Percentiles rank a stretch among this genome's conserved stretches.
These are phyloP conservation scores for Drosophila pruinosa DNA, from an alignment of 1,140 invertebrate genomes.

Conservation along the genomic window DNA sequence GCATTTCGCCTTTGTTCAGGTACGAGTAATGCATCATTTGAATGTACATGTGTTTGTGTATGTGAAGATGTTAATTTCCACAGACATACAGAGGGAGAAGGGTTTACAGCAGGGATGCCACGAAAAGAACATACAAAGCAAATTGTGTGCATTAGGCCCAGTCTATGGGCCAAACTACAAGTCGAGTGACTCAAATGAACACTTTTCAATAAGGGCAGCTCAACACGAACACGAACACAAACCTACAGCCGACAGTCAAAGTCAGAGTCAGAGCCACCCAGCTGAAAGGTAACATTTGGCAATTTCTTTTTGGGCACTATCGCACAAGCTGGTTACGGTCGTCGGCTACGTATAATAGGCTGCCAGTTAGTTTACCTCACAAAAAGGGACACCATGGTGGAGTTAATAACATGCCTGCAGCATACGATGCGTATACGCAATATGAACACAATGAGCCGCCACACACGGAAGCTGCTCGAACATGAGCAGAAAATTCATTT, in stretches of 20 bases:
- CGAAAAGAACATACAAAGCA: slow-evolving; percentile 52
- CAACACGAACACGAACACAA: slow-evolving; percentile 19
- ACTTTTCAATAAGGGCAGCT: slow-evolving; percentile 59
- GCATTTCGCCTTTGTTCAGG: slow-evolving; percentile 10
- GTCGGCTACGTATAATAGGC: slow-evolving; percentile 74
- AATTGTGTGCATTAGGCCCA: slow-evolving; percentile 67
- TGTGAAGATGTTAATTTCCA: slow-evolving; percentile 66
- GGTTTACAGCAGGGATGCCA: background rate
- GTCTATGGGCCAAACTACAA: background rate
- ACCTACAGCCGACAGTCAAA: background rate
- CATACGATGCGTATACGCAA: slow-evolving; percentile 29
- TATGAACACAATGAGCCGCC: slow-evolving; percentile 22
- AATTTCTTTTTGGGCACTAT: slow-evolving; percentile 47
- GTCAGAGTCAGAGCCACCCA: slow-evolving; percentile 37
- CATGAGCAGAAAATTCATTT: slow-evolving; percentile 36
- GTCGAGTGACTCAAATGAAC: slow-evolving; percentile 38
- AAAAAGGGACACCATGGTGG: slow-evolving; percentile 37
- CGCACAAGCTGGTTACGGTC: slow-evolving; percentile 59
- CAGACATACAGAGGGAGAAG: slow-evolving; percentile 28
- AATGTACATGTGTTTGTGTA: slow-evolving; percentile 12
- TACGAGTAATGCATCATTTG: slow-evolving; percentile 52
- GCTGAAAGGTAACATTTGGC: slow-evolving; percentile 68
- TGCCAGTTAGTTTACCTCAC: slow-evolving; percentile 48
- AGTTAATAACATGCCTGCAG: slow-evolving; percentile 45
- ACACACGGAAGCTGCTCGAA: slow-evolving; percentile 12